Evolutionary conservation across 2,888 invertebrate genomes (phyloP).

Genomic region (Athetis lepigone): DNA sequence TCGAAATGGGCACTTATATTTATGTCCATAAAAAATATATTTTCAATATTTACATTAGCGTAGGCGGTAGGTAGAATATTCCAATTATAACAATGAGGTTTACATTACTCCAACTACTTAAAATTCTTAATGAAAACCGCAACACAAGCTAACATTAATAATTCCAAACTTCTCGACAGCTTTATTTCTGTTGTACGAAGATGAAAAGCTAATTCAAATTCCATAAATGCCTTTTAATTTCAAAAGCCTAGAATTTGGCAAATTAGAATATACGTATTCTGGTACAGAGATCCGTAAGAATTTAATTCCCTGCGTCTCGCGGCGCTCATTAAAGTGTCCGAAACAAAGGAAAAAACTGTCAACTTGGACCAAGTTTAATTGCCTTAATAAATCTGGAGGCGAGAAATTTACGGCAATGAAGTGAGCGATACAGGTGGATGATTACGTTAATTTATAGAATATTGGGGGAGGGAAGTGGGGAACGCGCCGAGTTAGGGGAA

Average conservation of each 20-base stretch:
- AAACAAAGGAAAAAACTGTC: slow-evolving; percentile 88
- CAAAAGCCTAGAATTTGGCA: slow-evolving; percentile 20
- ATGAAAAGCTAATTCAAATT: slow-evolving; percentile 28
- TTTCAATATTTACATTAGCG: slow-evolving; percentile 2
- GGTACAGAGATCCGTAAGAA: slow-evolving; percentile 58
- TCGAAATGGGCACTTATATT: slow-evolving; percentile 23
- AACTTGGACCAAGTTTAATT: slow-evolving; percentile 88
- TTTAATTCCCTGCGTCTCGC: slow-evolving; percentile 75
- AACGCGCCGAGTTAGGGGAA: not conserved
- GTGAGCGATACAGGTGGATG: slow-evolving; percentile 57
- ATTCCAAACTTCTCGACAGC: not conserved
- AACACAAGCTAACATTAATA: not conserved
- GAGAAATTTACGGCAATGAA: slow-evolving; percentile 70
- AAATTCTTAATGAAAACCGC: not conserved
- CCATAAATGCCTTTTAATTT: slow-evolving; percentile 33
- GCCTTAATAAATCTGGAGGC: slow-evolving; percentile 86
- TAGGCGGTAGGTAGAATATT: not conserved
- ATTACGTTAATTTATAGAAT: slow-evolving; percentile 53
- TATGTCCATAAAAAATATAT: not conserved
- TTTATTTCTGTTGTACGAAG: not conserved
- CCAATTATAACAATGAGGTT: not conserved
- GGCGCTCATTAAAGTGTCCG: slow-evolving; percentile 84
- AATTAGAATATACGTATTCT: slow-evolving; percentile 38
- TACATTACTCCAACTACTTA: not conserved
- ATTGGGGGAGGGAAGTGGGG: not conserved